Conservation (phyloP, 2,113 vertebrate species). For the Xiphias gladius region DNA sequence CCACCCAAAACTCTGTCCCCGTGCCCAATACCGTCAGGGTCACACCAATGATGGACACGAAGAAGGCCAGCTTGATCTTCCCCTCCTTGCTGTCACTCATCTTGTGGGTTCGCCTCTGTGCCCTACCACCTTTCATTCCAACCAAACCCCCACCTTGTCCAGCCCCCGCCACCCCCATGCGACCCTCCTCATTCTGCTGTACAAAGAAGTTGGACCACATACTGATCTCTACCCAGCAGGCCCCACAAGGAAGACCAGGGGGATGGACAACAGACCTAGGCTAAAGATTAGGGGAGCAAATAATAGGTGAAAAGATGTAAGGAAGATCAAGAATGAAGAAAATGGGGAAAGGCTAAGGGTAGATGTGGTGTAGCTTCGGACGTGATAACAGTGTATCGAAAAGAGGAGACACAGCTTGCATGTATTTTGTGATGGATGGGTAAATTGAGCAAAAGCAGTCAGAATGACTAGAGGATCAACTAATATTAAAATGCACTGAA, state of each 20-base stretch:
- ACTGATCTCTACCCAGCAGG: constrained; percentile 55
- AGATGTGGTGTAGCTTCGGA: background rate
- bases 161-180: constrained; percentile 72
- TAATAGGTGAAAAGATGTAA: constrained; percentile 5
- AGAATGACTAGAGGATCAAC: constrained; percentile 15
- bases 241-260: background rate
- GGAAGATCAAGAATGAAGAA: background rate
- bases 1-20: constrained; percentile 94
- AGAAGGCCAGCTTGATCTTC: constrained; percentile 89
- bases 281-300: constrained; percentile 7
- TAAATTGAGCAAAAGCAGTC: constrained; percentile 24
- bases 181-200: constrained; percentile 86
- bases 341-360: background rate
- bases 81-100: constrained; percentile 88
- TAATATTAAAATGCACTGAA: constrained; percentile 33
- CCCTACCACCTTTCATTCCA: constrained; percentile 62
- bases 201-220: constrained; percentile 94
- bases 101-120: constrained; percentile 81
- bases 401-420: constrained; percentile 15
- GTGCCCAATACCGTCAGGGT: constrained; percentile 89
- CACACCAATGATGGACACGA: constrained; percentile 86
- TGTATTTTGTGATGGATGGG: constrained; percentile 24
- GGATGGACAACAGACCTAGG: background rate
- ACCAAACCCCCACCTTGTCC: constrained; percentile 67
- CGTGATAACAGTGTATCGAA: constrained; percentile 4